Conservation (phyloP, 2,888 invertebrate genomes). For the Clistopyga incitator region DNA sequence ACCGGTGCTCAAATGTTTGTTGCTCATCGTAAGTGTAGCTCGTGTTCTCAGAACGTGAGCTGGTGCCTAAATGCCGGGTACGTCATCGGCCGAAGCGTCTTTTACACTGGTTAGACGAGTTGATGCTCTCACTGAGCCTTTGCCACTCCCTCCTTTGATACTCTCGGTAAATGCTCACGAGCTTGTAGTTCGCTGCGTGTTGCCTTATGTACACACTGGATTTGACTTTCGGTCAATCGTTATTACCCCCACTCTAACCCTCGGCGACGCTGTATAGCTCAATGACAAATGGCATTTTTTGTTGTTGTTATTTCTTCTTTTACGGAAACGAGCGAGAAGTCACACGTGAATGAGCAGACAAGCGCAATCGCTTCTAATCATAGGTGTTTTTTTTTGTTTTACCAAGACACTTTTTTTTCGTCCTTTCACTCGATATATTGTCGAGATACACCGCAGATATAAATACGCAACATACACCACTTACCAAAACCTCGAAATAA, state of each 20-base stretch:
- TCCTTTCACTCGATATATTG: too few species aligned
- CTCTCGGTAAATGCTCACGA: background rate
- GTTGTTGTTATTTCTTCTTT: too few species aligned
- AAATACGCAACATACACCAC: too few species aligned
- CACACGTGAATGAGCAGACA: too few species aligned
- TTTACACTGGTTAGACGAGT: conserved; percentile 48
- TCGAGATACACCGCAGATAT: too few species aligned
- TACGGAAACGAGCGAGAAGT: too few species aligned
- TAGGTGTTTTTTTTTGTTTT: too few species aligned
- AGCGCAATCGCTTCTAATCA: too few species aligned
- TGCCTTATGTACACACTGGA: background rate
- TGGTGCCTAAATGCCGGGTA: conserved; percentile 36
- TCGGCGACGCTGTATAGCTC: conserved; percentile 2
- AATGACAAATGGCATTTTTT: conserved; percentile 16
- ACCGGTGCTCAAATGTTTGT: conserved; percentile 76
- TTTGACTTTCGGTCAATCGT: conserved; percentile 6
- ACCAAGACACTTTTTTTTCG: too few species aligned
- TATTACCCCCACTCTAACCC: conserved; percentile 6
- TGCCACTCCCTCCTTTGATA: background rate
- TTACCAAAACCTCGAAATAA: too few species aligned
- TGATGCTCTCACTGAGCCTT: conserved; percentile 3
- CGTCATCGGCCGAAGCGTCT: conserved; percentile 59
- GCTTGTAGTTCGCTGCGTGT: background rate
- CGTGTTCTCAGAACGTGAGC: conserved; percentile 12
- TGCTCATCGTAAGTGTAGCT: conserved; percentile 69